Evolutionary conservation across 2,888 invertebrate species (phyloP).

Genomic region (Acanthoscelides obtectus): DNA sequence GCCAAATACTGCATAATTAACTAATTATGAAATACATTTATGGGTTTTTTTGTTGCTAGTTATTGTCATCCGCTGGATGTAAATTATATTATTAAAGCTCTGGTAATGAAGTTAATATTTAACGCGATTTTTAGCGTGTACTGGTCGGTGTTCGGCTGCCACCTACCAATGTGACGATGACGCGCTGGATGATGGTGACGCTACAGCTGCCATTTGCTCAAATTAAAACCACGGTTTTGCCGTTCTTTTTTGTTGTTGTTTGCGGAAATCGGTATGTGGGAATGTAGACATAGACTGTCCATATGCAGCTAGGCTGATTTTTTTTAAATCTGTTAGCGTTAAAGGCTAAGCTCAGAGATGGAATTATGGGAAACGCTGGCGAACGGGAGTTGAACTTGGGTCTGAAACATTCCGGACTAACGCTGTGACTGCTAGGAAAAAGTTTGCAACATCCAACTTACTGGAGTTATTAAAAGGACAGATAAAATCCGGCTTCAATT

Average conservation of each 20-base stretch:
- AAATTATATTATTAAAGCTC: slow-evolving; percentile 35
- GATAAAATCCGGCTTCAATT: too few species aligned
- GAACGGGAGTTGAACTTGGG: too few species aligned
- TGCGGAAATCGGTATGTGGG: background rate
- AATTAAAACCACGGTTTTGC: slow-evolving; percentile 16
- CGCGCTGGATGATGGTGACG: too few species aligned
- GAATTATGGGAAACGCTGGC: too few species aligned
- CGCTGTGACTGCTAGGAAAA: too few species aligned
- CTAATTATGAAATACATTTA: slow-evolving; percentile 48
- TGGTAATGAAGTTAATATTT: slow-evolving; percentile 31
- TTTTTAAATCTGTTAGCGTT: too few species aligned
- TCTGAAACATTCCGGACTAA: too few species aligned
- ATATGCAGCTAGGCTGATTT: too few species aligned
- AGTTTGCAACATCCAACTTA: too few species aligned
- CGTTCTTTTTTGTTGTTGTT: background rate
- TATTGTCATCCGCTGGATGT: slow-evolving; percentile 17
- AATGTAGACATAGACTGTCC: too few species aligned
- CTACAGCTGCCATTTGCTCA: slow-evolving; percentile 11
- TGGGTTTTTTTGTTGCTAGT: slow-evolving; percentile 33
- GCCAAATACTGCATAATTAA: slow-evolving; percentile 48
- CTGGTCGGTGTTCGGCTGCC: background rate
- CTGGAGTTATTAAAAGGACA: too few species aligned
- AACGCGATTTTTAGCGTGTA: slow-evolving; percentile 23
- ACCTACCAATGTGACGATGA: background rate
- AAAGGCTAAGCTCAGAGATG: too few species aligned